A percentile compares a stretch with the other conserved stretches of the same genome.
Evolutionary conservation across 2,888 invertebrate genomes (phyloP).

Genomic region (Parnassius glacialis): DNA sequence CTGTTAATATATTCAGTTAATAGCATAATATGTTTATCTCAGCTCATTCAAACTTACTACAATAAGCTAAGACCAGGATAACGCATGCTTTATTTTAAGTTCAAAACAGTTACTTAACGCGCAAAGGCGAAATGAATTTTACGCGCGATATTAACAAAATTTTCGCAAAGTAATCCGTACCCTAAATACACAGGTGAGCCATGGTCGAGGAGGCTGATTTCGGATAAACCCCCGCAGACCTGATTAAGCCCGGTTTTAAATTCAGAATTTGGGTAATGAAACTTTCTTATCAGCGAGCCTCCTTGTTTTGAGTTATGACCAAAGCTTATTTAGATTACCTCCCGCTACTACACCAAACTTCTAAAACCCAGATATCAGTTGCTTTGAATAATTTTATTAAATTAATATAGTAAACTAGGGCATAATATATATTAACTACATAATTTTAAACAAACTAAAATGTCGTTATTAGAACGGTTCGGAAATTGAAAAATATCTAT

Average conservation of each 20-base stretch:
- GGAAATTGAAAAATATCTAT: too few relatives aligned
- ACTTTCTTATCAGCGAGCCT: constrained; percentile 75
- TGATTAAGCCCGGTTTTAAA: constrained; percentile 78
- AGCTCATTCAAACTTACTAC: too few relatives aligned
- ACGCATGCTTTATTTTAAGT: constrained; percentile 26
- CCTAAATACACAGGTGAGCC: constrained; percentile 74
- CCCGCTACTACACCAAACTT: constrained; percentile 41
- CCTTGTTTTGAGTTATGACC: constrained; percentile 72
- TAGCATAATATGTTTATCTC: too few relatives aligned
- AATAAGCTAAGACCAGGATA: too few relatives aligned
- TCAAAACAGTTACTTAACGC: constrained; percentile 31
- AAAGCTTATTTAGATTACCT: constrained; percentile 55
- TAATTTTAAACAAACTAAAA: too few relatives aligned
- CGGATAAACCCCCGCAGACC: constrained; percentile 59
- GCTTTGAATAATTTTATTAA: constrained; percentile 4
- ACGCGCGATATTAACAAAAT: constrained; percentile 67
- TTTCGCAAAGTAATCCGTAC: constrained; percentile 65
- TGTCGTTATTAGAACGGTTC: too few relatives aligned
- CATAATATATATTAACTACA: too few relatives aligned
- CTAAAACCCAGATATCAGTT: constrained; percentile 41
- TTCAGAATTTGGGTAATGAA: constrained; percentile 77
- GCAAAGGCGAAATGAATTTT: constrained; percentile 57
- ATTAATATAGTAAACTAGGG: too few relatives aligned
- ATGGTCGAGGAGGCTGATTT: constrained; percentile 51
- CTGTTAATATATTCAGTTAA: too few relatives aligned